Conservation (phyloP, 2,113 vertebrate genomes). For the Hippocampus guttulatus region DNA sequence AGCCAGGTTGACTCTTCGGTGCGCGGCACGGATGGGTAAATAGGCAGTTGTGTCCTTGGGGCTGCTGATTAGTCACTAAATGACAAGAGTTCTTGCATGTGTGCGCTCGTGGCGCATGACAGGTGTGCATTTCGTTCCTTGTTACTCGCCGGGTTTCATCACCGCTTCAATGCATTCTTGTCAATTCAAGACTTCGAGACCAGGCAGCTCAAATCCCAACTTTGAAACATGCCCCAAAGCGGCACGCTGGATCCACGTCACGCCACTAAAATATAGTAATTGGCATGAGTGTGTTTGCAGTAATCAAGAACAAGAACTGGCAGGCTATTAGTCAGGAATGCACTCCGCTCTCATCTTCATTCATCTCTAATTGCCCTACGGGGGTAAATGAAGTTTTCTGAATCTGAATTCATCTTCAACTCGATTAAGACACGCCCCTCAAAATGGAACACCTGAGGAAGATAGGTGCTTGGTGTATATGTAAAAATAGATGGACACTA, state of each 20-base stretch:
- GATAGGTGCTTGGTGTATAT: conserved; percentile 19
- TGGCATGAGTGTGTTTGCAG: conserved; percentile 63
- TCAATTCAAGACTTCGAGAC: neutral
- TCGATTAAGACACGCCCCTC: conserved; percentile 6
- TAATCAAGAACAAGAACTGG: conserved; percentile 58
- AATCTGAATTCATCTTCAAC: conserved; percentile 2
- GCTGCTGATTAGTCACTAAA: conserved; percentile 39
- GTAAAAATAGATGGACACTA: neutral
- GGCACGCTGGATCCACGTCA: conserved; percentile 32
- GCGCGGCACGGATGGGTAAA: conserved; percentile 19
- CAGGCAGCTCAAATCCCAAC: conserved; percentile 16
- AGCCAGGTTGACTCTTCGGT: conserved; percentile 16
- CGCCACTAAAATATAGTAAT: conserved; percentile 43
- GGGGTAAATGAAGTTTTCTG: too few relatives aligned
- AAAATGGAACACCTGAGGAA: conserved; percentile 24
- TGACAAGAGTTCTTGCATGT: conserved; percentile 7
- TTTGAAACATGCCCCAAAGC: conserved; percentile 34
- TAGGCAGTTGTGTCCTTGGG: conserved; percentile 33
- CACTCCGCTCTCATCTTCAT: conserved; percentile 40
- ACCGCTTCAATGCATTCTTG: conserved; percentile 9
- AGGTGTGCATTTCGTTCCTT: conserved; percentile 11
- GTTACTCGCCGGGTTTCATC: conserved; percentile 6
- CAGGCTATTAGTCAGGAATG: conserved; percentile 63
- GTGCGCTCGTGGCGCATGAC: conserved; percentile 12
- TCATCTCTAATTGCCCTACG: neutral